These are phyloP conservation scores for Onthophagus sagittarius DNA, from an alignment of 2,888 invertebrate genomes.

Conservation along the genomic window DNA sequence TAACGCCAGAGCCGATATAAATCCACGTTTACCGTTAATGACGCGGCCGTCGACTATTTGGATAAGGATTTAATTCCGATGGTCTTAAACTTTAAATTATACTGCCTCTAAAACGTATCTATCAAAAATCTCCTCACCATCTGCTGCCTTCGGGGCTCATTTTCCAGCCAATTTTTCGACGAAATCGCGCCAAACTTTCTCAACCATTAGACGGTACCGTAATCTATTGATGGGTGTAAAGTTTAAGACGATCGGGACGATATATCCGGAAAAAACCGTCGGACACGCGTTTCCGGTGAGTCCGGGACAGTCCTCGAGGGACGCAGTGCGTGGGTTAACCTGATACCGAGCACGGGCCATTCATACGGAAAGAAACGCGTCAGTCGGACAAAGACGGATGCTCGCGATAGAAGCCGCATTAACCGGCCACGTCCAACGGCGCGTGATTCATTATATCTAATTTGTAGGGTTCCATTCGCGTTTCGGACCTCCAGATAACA, in stretches of 20 bases:
- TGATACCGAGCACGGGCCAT: constrained; percentile 40
- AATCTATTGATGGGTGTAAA: constrained; percentile 6
- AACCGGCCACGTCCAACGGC: constrained; percentile 32
- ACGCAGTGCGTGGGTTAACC: constrained; percentile 37
- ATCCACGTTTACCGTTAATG: constrained; percentile 28
- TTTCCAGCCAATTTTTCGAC: constrained; percentile 20
- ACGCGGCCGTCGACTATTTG: constrained; percentile 27
- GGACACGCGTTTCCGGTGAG: constrained; percentile 39
- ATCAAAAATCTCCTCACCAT: constrained; percentile 26
- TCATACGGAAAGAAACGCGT: constrained; percentile 19
- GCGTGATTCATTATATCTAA: constrained; percentile 34
- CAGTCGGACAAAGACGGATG: neutral
- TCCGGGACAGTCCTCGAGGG: constrained; percentile 36
- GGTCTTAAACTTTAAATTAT: constrained; percentile 26
- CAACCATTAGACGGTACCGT: neutral
- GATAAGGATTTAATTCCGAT: constrained; percentile 29
- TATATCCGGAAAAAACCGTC: constrained; percentile 24
- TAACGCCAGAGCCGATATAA: constrained; percentile 28
- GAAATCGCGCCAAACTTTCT: constrained; percentile 9
- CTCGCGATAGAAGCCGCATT: constrained; percentile 29
- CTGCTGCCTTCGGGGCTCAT: constrained; percentile 25
- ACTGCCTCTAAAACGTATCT: constrained; percentile 21
- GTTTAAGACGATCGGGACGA: constrained; percentile 21
- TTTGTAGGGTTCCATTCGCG: constrained; percentile 28
- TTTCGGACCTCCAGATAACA: constrained; percentile 5